Percentiles rank a stretch among this genome's conserved stretches.
phyloP scores from a whole-genome alignment of 2,888 invertebrate genomes.

The Alcis repandata region DNA sequence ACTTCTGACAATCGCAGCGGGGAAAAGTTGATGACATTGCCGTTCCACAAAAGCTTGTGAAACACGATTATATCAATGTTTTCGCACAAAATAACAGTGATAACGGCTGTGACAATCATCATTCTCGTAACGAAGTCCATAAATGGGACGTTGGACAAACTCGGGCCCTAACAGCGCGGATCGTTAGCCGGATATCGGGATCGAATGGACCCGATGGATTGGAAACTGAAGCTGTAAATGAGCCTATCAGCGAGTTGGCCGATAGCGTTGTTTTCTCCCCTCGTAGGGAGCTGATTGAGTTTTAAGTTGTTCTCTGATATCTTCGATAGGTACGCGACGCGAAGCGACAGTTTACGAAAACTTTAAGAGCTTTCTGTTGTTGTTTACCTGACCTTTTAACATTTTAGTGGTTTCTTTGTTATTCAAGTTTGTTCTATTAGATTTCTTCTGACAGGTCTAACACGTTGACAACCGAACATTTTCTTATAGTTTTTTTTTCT shows the following conservation, averaged over 20 bases:
- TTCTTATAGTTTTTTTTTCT: no score
- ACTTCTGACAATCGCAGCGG: background rate
- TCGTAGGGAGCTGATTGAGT: slow-evolving; percentile 15
- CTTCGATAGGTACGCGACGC: background rate
- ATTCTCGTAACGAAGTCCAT: slow-evolving; percentile 29
- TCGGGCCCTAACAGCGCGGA: slow-evolving; percentile 5
- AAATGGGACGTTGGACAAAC: slow-evolving; percentile 28
- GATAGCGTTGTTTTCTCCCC: slow-evolving; percentile 24
- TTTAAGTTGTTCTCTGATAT: slow-evolving; percentile 14
- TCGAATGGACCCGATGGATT: slow-evolving; percentile 38
- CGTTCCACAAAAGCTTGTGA: slow-evolving; percentile 12
- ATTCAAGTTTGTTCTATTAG: no score
- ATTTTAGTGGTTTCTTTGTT: background rate
- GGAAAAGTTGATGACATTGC: background rate
- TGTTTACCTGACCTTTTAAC: slow-evolving; percentile 1
- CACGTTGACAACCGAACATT: no score
- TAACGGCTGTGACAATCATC: slow-evolving; percentile 24
- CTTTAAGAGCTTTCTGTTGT: background rate
- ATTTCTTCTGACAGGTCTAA: no score
- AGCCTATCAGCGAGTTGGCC: slow-evolving; percentile 13
- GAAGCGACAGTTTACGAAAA: background rate
- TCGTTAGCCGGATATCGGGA: slow-evolving; percentile 35
- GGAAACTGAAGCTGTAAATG: slow-evolving; percentile 30
- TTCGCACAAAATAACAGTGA: slow-evolving; percentile 18
- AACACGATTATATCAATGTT: slow-evolving; percentile 12